Evolutionary conservation across 2,888 invertebrate genomes (phyloP).

Genomic region (Oscheius sp.): DNA sequence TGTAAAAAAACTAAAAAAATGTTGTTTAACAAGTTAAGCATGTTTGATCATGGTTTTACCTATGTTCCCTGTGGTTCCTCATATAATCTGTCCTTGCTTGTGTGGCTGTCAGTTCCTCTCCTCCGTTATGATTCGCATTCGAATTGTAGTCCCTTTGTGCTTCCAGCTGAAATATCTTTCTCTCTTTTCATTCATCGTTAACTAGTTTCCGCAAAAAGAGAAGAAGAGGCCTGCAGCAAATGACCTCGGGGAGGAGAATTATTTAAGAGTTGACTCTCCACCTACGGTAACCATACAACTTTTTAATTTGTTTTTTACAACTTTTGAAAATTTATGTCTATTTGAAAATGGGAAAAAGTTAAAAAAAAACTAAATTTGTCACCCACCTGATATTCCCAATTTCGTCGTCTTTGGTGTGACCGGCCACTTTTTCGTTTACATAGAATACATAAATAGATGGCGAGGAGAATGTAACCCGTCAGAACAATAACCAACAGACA

Average conservation of each 20-base stretch:
- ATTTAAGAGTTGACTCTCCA: too few species aligned
- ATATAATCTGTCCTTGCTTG: conserved; percentile 15
- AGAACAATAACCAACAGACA: conserved; percentile 64
- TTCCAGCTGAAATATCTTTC: conserved; percentile 38
- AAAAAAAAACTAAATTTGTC: too few species aligned
- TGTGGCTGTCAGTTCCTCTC: conserved; percentile 33
- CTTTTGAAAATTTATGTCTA: too few species aligned
- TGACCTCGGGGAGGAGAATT: too few species aligned
- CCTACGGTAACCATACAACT: too few species aligned
- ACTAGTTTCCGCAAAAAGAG: too few species aligned
- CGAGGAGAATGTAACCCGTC: conserved; percentile 59
- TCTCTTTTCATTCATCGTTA: not conserved
- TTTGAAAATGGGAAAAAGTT: not conserved
- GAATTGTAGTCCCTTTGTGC: conserved; percentile 42
- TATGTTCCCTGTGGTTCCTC: conserved; percentile 18
- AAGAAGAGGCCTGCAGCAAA: too few species aligned
- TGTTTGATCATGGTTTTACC: too few species aligned
- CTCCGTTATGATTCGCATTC: conserved; percentile 33
- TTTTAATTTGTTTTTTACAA: too few species aligned
- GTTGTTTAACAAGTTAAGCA: not conserved
- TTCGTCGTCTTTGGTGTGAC: conserved; percentile 49
- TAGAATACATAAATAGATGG: conserved; percentile 53
- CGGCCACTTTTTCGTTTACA: conserved; percentile 59
- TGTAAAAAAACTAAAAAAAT: not conserved
- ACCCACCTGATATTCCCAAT: conserved; percentile 63